These are phyloP conservation scores for Cotesia vestalis DNA, from an alignment of 1,140 invertebrate genomes.

Conservation along the genomic window DNA sequence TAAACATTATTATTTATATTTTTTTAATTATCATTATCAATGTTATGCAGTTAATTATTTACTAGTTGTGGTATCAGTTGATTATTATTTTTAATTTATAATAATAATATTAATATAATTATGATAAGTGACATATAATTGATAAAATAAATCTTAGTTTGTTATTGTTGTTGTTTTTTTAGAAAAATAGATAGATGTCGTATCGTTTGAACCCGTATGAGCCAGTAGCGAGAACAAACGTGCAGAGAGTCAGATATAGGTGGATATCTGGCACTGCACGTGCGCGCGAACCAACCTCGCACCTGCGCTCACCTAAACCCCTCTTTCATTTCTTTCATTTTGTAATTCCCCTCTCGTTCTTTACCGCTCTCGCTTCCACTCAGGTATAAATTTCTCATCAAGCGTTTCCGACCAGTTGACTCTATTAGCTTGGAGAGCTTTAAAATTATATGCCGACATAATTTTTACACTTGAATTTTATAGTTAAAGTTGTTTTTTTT, in stretches of 20 bases:
- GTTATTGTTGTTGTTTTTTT: too few relatives aligned
- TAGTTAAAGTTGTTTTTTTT: neutral
- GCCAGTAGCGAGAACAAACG: neutral
- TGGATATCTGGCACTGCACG: conserved; percentile 18
- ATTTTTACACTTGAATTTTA: conserved; percentile 17
- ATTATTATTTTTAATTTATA: too few relatives aligned
- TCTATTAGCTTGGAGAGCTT: conserved; percentile 15
- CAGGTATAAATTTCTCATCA: conserved; percentile 19
- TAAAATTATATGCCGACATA: conserved; percentile 9
- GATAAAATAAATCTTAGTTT: too few relatives aligned
- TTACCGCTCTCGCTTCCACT: neutral
- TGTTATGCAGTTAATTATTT: too few relatives aligned
- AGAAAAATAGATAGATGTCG: too few relatives aligned
- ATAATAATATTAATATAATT: too few relatives aligned
- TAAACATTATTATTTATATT: neutral
- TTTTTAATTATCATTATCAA: conserved; percentile 6
- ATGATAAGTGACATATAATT: too few relatives aligned
- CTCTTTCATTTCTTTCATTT: conserved; percentile 1
- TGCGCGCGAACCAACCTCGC: conserved; percentile 20
- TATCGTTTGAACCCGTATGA: conserved; percentile 15
- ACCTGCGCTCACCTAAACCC: conserved; percentile 24
- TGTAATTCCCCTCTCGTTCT: neutral
- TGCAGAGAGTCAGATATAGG: neutral
- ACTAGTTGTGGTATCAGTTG: too few relatives aligned
- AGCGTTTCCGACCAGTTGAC: conserved; percentile 29